Percentiles rank a stretch among this genome's conserved stretches.
phyloP scores from a whole-genome alignment of 2,888 invertebrate species.

The Mylabris sibirica region DNA sequence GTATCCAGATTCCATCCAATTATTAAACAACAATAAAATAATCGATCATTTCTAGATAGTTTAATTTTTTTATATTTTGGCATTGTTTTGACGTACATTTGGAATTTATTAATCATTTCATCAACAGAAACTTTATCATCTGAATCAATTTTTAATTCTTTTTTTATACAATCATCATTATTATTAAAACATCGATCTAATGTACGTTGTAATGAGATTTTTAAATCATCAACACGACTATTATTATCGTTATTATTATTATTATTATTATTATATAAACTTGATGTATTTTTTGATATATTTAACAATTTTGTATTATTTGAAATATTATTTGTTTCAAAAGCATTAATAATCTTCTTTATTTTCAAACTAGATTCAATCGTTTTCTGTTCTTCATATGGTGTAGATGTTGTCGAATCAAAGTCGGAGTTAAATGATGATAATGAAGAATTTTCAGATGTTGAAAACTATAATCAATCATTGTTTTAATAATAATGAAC shows the following conservation, averaged over 20 bases:
- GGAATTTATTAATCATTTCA: slow-evolving; percentile 52
- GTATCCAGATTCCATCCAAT: slow-evolving; percentile 72
- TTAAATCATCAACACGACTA: slow-evolving; percentile 48
- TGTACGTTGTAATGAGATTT: slow-evolving; percentile 46
- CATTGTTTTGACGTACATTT: slow-evolving; percentile 62
- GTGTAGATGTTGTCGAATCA: slow-evolving; percentile 59
- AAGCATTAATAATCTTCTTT: slow-evolving; percentile 52
- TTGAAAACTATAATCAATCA: slow-evolving; percentile 21
- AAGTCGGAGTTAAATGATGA: slow-evolving; percentile 59
- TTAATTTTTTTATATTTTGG: slow-evolving; percentile 69
- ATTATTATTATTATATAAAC: slow-evolving; percentile 28
- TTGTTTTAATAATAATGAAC: not conserved
- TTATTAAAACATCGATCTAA: slow-evolving; percentile 48
- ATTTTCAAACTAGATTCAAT: slow-evolving; percentile 48
- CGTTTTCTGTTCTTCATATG: slow-evolving; percentile 52
- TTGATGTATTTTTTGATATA: slow-evolving; percentile 40
- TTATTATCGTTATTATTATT: slow-evolving; percentile 28
- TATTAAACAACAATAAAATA: slow-evolving; percentile 75
- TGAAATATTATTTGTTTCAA: slow-evolving; percentile 45
- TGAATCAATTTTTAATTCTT: slow-evolving; percentile 36
- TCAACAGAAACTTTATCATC: slow-evolving; percentile 31
- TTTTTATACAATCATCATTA: slow-evolving; percentile 28
- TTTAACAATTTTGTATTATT: not conserved
- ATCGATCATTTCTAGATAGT: slow-evolving; percentile 49
- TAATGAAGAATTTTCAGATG: slow-evolving; percentile 53